Conservation (phyloP, 2,888 invertebrate genomes). For the Himalopsyche tibetana region DNA sequence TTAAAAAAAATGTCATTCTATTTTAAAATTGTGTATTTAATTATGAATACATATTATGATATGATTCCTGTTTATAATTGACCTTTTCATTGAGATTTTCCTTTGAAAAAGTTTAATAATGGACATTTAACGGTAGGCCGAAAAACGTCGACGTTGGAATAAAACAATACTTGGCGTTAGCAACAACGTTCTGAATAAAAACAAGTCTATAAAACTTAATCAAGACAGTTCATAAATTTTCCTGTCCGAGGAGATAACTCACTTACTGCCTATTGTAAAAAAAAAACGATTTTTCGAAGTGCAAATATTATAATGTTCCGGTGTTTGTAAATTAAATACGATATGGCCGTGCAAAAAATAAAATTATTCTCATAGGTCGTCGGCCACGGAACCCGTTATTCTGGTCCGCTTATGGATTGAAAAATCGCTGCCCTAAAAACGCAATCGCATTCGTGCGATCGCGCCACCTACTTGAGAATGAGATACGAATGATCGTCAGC, state of each 20-base stretch:
- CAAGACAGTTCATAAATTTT: too few species aligned
- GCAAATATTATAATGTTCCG: conserved; percentile 29
- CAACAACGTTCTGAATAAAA: too few species aligned
- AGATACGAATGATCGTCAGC: not conserved
- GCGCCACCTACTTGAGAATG: conserved; percentile 3
- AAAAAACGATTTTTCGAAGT: not conserved
- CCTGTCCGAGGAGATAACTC: not conserved
- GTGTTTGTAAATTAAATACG: conserved; percentile 27
- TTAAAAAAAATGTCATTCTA: too few species aligned
- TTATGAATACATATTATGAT: too few species aligned
- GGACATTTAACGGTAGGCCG: too few species aligned
- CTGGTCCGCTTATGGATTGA: conserved; percentile 41
- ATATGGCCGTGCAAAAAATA: conserved; percentile 17
- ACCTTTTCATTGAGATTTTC: too few species aligned
- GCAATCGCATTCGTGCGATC: not conserved
- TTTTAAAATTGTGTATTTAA: too few species aligned
- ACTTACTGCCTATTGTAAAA: not conserved
- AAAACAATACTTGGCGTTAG: too few species aligned
- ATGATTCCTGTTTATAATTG: too few species aligned
- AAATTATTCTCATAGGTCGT: conserved; percentile 28
- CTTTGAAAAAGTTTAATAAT: too few species aligned
- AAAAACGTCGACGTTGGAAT: too few species aligned
- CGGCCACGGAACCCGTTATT: conserved; percentile 35
- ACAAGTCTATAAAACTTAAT: too few species aligned
- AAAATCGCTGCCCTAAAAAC: conserved; percentile 40